Evolutionary conservation across 1,140 invertebrate genomes (phyloP), one percentile per base, ranked within the genome.

Genomic region (Aphidius gifuensis): DNA sequence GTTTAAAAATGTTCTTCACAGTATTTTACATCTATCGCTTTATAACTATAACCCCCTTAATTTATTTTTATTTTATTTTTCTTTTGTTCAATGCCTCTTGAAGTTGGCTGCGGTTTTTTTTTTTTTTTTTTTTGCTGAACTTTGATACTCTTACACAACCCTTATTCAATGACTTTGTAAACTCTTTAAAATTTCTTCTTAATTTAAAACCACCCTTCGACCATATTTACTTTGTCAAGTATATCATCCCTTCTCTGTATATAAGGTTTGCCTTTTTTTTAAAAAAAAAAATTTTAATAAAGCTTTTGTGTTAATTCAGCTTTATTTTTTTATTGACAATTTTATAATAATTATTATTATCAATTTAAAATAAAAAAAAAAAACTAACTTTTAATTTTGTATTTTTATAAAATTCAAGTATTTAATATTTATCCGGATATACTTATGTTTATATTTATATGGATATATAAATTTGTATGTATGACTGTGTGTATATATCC

Each of bases 41-140:
- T 32, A 16, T 16, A 16, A 16, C 61, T 64, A 62, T 47, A 55
- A 63, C 40, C 50, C 54, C 59, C 51, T 64, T 49, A 62, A 70
- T 71, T 56, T 72, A 71, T 74, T 76, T 72, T 67, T 69, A 69
- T 71, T 76, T 73, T 72, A 73, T 66, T 69, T 69, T 16, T 73
- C 61, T 63, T 60, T 72, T 66, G 61, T 59, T 32, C 23, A 32
- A 32, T 32, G 23, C 23, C 23, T 32, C 23, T 32, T 32, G 23
- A 32, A 32, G 6, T 54, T 39, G 6, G 42, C 50, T 16, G 5
- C 3, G 11, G 11, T 49, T 54, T 49, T 58, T 40, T 47, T 32
- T 44, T 49, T 23, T 51, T 39, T 51, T n/a, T 16, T 23, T 45
- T 42, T 7, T 39, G 5, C 6, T 46, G 42, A 45, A 16, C 16